A percentile compares a stretch with the other conserved stretches of the same genome.
Conservation (phyloP, 2,888 invertebrate genomes). For the Hylaea fasciaria region DNA sequence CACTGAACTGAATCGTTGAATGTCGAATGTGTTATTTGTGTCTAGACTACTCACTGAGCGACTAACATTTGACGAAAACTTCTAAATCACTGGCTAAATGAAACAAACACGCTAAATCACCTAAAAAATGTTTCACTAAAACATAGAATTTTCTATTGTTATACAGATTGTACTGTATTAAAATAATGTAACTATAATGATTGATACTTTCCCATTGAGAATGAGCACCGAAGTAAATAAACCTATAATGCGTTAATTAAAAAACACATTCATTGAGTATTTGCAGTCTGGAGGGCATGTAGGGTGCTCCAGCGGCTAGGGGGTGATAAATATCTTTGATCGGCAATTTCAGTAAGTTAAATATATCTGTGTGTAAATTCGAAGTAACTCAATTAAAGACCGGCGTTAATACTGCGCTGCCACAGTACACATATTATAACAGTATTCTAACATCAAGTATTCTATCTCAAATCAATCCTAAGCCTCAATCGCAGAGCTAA, state of each 20-base stretch:
- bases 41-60: too few species aligned
- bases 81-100: too few species aligned
- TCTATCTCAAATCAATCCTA: neutral
- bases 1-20: too few species aligned
- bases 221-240: slow-evolving; percentile 1
- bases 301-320: slow-evolving; percentile 26
- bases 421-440: neutral
- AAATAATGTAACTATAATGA: neutral
- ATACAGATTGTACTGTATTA: neutral
- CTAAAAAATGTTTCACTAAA: too few species aligned
- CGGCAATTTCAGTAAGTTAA: slow-evolving; percentile 41
- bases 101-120: too few species aligned
- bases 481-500: too few species aligned
- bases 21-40: too few species aligned
- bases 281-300: slow-evolving; percentile 15
- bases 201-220: neutral
- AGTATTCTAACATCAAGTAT: neutral
- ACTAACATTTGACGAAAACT: too few species aligned
- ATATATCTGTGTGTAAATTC: slow-evolving; percentile 47
- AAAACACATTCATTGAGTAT: slow-evolving; percentile 33
- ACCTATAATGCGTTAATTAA: slow-evolving; percentile 25
- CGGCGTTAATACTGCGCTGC: slow-evolving; percentile 1
- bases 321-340: slow-evolving; percentile 39
- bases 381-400: slow-evolving; percentile 54
- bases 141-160: too few species aligned